These are phyloP conservation scores for Crotalus tigris DNA, from an alignment of 2,113 vertebrate species.

Conservation along the genomic window DNA sequence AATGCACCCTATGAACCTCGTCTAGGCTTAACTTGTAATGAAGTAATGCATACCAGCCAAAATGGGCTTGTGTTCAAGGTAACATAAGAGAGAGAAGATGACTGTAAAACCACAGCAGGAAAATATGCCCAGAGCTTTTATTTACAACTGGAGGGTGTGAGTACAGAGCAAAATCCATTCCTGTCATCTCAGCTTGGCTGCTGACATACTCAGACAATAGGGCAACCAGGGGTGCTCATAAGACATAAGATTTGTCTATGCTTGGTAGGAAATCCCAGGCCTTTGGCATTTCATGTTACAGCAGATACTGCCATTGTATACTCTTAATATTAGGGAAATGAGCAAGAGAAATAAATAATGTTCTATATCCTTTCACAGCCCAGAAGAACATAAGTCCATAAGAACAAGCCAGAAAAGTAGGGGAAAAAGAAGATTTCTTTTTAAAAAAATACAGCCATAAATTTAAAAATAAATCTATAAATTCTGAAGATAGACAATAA, in stretches of 20 bases:
- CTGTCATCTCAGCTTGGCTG: not conserved
- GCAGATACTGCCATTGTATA: not conserved
- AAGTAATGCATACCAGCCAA: not conserved
- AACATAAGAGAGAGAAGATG: not conserved
- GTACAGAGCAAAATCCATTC: not conserved
- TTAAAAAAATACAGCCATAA: not conserved
- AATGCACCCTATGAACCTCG: not conserved
- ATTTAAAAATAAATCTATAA: not conserved
- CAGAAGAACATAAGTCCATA: not conserved
- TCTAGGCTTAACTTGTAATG: not conserved
- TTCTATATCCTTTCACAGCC: not conserved
- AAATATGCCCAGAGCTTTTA: not conserved
- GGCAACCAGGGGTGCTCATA: not conserved
- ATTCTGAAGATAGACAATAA: not conserved
- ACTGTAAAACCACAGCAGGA: not conserved
- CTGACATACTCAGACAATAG: not conserved
- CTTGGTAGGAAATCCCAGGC: not conserved
- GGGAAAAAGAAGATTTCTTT: not conserved
- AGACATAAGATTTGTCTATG: not conserved
- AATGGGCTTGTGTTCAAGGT: not conserved
- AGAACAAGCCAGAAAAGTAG: not conserved
- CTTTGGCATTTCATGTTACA: not conserved
- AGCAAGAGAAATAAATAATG: not conserved
- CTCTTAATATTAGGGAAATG: not conserved
- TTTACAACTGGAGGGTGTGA: not conserved